Evolutionary conservation across 1,140 invertebrate genomes (phyloP), one percentile per base, ranked within the genome.

Genomic region (Rhagoletis zephyria): DNA sequence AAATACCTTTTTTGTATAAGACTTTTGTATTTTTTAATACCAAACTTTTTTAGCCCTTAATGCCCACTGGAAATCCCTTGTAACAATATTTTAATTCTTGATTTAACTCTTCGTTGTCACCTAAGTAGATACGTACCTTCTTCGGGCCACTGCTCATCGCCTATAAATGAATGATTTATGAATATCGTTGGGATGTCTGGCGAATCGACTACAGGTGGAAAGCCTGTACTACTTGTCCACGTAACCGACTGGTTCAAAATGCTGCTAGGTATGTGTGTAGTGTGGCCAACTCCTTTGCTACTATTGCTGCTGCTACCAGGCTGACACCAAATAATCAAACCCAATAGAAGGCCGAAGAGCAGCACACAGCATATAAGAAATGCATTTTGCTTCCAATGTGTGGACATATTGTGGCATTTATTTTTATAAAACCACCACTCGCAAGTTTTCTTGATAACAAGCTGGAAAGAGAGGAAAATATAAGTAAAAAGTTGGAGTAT

Each of bases 321-420:
- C 87, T 65, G 81, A 56, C 42, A 77, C 65, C 48, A 77, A 74
- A 87, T 88, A 14, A 88, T 64, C 19, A 91, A 70, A 45, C 89
- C 64, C 59, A 91, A 85, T 7, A 86, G 67, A 10, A 88, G 70
- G 85, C 86, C n/a, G 81, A 88, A 48, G 61, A 56, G n/a, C n/a
- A 86, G n/a, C 7, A 81, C 16, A 48, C 74, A 81, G 51, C 74
- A 81, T 74, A 89, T 87, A 0, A 89, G 63, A 87, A 85, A 89
- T 88, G 88, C 87, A 42, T 90, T 88, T 61, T 90, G 90, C 77
- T 90, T 87, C 90, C 89, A 90, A 88, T 91, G 90, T 48, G 90
- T 91, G 60, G 91, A 92, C 91, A 92, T 92, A 88, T 90, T 91
- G 81, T 85, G 90, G 88, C 89, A 90, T 85, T 90, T 90, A 89